Evolutionary conservation across 2,888 invertebrate genomes (phyloP), one percentile per base, ranked within the genome.

Genomic region (Conistra vaccinii): DNA sequence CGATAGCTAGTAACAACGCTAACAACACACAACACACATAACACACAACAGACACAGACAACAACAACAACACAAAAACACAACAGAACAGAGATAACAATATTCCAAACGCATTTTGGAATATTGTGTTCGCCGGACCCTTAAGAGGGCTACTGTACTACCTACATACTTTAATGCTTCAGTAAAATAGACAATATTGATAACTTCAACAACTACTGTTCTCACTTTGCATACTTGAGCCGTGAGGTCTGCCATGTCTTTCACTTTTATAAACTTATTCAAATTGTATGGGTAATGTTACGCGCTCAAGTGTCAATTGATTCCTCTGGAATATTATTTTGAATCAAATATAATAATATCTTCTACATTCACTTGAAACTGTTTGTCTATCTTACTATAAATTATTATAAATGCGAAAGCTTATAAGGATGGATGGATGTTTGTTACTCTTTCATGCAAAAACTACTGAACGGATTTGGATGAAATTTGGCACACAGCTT

Each of bases 241-340:
- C n/a, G 51, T 68, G 57, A 71, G 63, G 39, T 68, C 78, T 48
- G 3, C 14, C 3, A 45, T 58, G 51, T 83, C 71, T 86, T 82
- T 86, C 78, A 82, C 85, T 86, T 85, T 86, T 86, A 78, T 73
- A 78, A 73, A 76, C 70, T 62, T 76, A 85, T 84, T 86, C 76
- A 75, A 79, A 80, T 80, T 72, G 67, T 74, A 63, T 69, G 32
- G 63, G 83, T 81, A 85, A 78, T 75, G 60, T 69, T 78, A 73
- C 65, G 68, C 63, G 29, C 75, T 74, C 62, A 84, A 85, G 72
- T 82, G 74, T 72, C 55, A 66, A 62, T 63, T 76, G 70, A 61
- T 63, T 60, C 42, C 4, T 73, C 0, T 32, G 26, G 5, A 55
- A 48, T 60, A 53, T 69, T 71, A 1, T 39, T 53, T 61, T 42